phyloP scores from a whole-genome alignment of 2,888 invertebrate genomes.

The Ennomos fuscantarius region DNA sequence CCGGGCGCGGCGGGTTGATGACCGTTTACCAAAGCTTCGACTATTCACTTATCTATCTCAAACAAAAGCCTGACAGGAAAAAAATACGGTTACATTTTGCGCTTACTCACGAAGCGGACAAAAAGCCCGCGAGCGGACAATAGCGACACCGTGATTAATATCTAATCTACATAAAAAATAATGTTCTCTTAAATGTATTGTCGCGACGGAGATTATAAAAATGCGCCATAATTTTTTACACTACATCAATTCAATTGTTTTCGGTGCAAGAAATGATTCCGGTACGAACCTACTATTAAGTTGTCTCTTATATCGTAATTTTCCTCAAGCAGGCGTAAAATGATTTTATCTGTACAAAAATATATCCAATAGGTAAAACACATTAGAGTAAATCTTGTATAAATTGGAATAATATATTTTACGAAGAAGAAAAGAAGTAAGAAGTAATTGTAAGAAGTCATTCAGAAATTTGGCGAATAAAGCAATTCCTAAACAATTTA shows the following conservation, averaged over 20 bases:
- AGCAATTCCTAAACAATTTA: too few species aligned
- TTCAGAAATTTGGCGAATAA: too few species aligned
- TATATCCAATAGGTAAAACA: too few species aligned
- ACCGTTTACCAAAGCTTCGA: conserved; percentile 65
- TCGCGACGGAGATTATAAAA: conserved; percentile 35
- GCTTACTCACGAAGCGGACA: conserved; percentile 69
- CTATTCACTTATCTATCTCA: conserved; percentile 79
- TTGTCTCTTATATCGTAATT: neutral
- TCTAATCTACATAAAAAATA: conserved; percentile 58
- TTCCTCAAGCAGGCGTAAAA: conserved; percentile 3
- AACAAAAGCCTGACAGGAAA: conserved; percentile 68
- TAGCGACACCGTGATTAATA: conserved; percentile 74
- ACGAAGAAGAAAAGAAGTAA: too few species aligned
- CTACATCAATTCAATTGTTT: conserved; percentile 34
- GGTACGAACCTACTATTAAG: neutral
- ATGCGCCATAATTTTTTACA: conserved; percentile 36
- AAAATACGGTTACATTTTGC: conserved; percentile 65
- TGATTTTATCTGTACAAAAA: neutral
- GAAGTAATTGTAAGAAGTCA: too few species aligned
- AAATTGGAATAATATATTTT: too few species aligned
- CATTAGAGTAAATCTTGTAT: too few species aligned
- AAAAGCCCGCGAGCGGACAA: conserved; percentile 68
- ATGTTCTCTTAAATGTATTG: conserved; percentile 38
- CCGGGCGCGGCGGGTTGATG: conserved; percentile 62
- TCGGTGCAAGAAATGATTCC: conserved; percentile 20